phyloP scores from a whole-genome alignment of 2,113 vertebrate genomes.

The Phyllostomus hastatus region DNA sequence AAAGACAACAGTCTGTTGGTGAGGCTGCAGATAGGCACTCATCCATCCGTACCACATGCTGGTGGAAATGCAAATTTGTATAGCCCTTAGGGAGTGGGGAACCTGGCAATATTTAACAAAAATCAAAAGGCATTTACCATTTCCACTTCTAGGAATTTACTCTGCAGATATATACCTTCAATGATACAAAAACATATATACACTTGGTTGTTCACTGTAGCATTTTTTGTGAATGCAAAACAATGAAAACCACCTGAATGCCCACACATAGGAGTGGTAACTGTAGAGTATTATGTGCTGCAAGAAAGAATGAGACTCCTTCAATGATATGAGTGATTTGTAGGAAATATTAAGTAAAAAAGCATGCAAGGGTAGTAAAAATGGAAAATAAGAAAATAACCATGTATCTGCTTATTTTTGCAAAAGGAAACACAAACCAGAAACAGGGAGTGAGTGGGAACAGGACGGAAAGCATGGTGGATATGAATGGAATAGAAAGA shows the following conservation, averaged over 20 bases:
- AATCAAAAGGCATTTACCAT: neutral
- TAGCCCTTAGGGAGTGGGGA: neutral
- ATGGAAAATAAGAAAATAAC: neutral
- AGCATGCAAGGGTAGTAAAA: neutral
- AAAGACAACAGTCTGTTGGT: constrained; percentile 11
- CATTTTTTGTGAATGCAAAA: neutral
- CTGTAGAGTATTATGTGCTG: neutral
- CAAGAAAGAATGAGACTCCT: neutral
- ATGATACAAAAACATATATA: neutral
- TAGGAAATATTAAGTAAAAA: neutral
- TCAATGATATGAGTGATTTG: neutral
- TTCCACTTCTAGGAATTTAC: constrained; percentile 4
- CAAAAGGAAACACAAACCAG: neutral
- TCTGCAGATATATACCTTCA: neutral
- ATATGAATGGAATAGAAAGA: neutral
- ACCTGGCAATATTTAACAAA: neutral
- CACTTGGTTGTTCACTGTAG: neutral
- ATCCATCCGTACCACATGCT: neutral
- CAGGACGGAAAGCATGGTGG: neutral
- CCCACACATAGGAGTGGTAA: neutral
- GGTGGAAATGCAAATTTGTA: neutral
- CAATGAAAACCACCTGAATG: neutral
- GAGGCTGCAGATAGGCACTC: neutral
- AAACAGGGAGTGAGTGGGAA: neutral
- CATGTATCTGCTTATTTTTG: neutral